Conservation (phyloP, 1,140 invertebrate species). For the Hydropsyche tenuis region DNA sequence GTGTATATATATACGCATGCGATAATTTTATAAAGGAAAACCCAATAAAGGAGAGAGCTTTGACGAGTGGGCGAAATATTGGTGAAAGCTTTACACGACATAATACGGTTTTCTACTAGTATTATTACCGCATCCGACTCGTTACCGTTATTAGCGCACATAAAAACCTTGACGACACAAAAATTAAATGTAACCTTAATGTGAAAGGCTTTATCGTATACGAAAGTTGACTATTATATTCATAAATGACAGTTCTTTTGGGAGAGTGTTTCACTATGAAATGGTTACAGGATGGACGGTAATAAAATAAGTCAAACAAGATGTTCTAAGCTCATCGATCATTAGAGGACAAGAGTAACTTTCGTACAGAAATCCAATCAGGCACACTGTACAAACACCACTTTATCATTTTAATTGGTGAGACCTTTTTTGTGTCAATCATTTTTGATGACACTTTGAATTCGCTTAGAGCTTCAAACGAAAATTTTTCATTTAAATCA, state of each 20-base stretch:
- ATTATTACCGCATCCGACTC: conserved; percentile 4
- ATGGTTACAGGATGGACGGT: not conserved
- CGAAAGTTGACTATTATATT: no score
- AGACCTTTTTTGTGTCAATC: conserved; percentile 18
- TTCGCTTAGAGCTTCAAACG: not conserved
- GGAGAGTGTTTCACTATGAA: not conserved
- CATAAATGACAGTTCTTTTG: no score
- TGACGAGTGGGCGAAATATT: not conserved
- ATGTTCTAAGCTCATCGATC: conserved; percentile 7
- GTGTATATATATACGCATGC: no score
- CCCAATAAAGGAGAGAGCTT: not conserved
- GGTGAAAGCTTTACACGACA: not conserved
- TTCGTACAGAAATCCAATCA: conserved; percentile 18
- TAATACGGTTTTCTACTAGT: not conserved
- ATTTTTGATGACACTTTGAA: not conserved
- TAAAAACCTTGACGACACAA: not conserved
- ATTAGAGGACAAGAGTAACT: conserved; percentile 23
- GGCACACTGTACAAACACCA: conserved; percentile 7
- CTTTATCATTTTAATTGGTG: conserved; percentile 26
- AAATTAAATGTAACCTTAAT: no score
- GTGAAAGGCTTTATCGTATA: no score
- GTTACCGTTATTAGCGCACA: conserved; percentile 21
- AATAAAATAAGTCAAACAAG: conserved; percentile 25
- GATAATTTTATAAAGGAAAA: conserved; percentile 16
- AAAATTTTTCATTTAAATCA: no score